Evolutionary conservation across 2,888 invertebrate genomes (phyloP), one percentile per base, ranked within the genome.

Genomic region (Fabriciana adippe): DNA sequence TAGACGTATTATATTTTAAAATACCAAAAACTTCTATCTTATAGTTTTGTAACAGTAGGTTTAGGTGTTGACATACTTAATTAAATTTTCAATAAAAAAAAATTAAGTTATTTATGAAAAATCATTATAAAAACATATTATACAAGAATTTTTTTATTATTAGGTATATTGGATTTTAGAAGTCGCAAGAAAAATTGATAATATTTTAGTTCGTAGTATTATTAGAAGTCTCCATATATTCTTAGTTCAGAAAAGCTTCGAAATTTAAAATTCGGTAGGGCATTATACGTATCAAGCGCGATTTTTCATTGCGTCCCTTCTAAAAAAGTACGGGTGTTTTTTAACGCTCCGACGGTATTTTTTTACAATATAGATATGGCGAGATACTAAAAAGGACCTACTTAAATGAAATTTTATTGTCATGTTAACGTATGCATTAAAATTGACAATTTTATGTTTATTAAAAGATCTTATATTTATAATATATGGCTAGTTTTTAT

Each of bases 251-350:
- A 77, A 78, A 75, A 71, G 79, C 82, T 80, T 86, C 85, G 76
- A 79, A 85, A 86, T 88, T 84, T 83, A 84, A 89, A 89, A 88
- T 89, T 82, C 89, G 84, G 90, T 88, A 89, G 90, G 84, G 83
- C 82, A 85, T 82, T 81, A 81, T 81, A 78, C 77, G 81, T 87
- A 87, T 86, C 88, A 75, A 66, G 76, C 76, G 81, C 81, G 81
- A 85, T 85, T 87, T 85, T 83, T 89, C 88, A 88, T 90, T 89
- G 88, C 88, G 63, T 74, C 81, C 81, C 81, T 84, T 86, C 84
- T 79, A 81, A 86, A 86, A 86, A 84, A 81, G 74, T 77, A 53
- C 11, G 11, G 55, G 13, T 41, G n/a, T 59, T 59, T 59, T 26
- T 48, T 31, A 31, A 48, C 26, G 59, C 26, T n/a, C 21, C 61